These are phyloP conservation scores for Chloromyia formosa DNA, from an alignment of 2,888 invertebrate genomes.

Conservation along the genomic window DNA sequence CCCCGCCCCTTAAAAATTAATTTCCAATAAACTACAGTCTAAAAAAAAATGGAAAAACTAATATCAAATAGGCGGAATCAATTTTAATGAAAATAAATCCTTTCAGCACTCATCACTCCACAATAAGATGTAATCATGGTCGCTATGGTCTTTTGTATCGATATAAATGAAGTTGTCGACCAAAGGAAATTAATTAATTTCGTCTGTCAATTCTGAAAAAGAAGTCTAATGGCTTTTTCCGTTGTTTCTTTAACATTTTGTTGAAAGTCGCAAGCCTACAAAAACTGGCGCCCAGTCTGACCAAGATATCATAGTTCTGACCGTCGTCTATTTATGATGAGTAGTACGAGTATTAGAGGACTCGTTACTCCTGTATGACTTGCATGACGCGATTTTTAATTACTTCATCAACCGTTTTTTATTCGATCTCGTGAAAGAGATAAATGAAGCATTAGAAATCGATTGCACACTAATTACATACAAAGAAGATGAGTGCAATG, in stretches of 20 bases:
- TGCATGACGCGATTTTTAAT: constrained; percentile 18
- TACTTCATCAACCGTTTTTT: constrained; percentile 4
- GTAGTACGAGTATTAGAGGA: neutral
- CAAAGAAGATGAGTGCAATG: neutral
- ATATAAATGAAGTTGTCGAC: constrained; percentile 31
- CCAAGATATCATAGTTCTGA: neutral
- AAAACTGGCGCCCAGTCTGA: neutral
- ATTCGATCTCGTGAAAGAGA: neutral
- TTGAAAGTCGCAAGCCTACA: neutral
- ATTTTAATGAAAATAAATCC: constrained; percentile 8
- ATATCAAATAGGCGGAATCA: constrained; percentile 6
- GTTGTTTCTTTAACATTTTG: too few relatives aligned
- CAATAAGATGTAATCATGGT: neutral
- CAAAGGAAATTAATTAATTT: constrained; percentile 29
- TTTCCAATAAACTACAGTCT: neutral
- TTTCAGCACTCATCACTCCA: neutral
- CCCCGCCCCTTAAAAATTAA: neutral
- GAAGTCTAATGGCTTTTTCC: constrained; percentile 8
- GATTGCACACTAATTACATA: constrained; percentile 10
- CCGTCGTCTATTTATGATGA: neutral
- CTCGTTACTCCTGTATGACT: neutral
- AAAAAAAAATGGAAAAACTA: neutral
- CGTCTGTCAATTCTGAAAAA: constrained; percentile 5
- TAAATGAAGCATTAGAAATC: constrained; percentile 10
- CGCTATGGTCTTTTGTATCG: neutral